These are phyloP conservation scores for Pheosia tremula DNA, from an alignment of 2,888 invertebrate genomes.

Conservation along the genomic window DNA sequence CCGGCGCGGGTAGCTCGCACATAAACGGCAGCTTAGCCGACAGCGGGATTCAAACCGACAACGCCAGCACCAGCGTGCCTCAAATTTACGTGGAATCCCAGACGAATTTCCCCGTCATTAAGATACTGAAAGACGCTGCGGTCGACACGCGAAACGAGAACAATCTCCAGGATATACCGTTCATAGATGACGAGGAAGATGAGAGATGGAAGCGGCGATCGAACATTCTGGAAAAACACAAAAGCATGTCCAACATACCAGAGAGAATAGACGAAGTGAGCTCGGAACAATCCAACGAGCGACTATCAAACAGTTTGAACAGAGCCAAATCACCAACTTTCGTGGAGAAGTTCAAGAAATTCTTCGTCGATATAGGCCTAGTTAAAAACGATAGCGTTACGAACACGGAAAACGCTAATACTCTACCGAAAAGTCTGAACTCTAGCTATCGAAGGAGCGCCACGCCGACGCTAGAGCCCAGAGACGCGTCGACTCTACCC, in stretches of 20 bases:
- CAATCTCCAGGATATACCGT: slow-evolving; percentile 78
- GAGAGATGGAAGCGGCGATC: slow-evolving; percentile 57
- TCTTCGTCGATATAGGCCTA: slow-evolving; percentile 74
- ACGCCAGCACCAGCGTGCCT: slow-evolving; percentile 76
- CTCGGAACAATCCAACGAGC: slow-evolving; percentile 60
- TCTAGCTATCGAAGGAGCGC: slow-evolving; percentile 69
- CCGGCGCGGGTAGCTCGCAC: slow-evolving; percentile 75
- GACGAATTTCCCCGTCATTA: slow-evolving; percentile 38
- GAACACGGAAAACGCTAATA: slow-evolving; percentile 49
- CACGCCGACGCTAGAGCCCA: slow-evolving; percentile 59
- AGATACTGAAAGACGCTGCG: slow-evolving; percentile 72
- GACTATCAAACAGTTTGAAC: slow-evolving; percentile 69
- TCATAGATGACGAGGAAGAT: slow-evolving; percentile 77
- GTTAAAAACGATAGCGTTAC: slow-evolving; percentile 62
- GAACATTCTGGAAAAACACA: slow-evolving; percentile 69
- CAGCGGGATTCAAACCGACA: slow-evolving; percentile 79
- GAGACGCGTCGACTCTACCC: slow-evolving; percentile 72
- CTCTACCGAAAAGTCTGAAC: slow-evolving; percentile 68
- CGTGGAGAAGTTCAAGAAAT: slow-evolving; percentile 77
- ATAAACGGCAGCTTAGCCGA: slow-evolving; percentile 79
- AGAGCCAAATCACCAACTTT: slow-evolving; percentile 76
- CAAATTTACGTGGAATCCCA: slow-evolving; percentile 70
- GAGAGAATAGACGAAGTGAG: slow-evolving; percentile 69
- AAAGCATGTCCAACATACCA: slow-evolving; percentile 77
- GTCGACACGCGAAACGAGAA: slow-evolving; percentile 78